These are phyloP conservation scores for Callocephalon fimbriatum DNA, from an alignment of 2,113 vertebrate species.

Conservation along the genomic window DNA sequence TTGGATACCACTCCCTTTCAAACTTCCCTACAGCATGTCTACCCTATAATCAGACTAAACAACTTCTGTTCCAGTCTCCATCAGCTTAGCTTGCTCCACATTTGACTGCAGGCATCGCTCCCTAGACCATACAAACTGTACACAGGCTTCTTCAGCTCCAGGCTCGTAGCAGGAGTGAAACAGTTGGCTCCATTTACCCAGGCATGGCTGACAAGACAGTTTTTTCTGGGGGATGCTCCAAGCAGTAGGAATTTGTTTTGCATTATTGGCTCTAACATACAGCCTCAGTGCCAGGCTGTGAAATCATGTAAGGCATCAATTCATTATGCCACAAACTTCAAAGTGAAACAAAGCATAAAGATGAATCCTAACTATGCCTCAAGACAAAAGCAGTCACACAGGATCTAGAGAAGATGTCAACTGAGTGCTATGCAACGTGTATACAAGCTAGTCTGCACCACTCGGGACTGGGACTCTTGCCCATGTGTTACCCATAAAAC, in stretches of 20 bases:
- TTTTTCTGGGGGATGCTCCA: background rate
- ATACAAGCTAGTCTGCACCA: background rate
- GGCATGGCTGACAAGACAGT: background rate
- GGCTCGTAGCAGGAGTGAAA: background rate
- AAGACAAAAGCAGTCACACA: background rate
- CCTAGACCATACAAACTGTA: background rate
- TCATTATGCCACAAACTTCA: background rate
- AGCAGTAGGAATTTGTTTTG: background rate
- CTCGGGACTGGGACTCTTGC: background rate
- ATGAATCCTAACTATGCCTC: background rate
- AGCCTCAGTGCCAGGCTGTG: background rate
- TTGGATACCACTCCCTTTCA: background rate
- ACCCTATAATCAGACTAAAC: background rate
- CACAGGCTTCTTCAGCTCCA: background rate
- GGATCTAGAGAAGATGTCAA: fast-evolving
- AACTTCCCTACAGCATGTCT: background rate
- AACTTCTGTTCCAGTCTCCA: background rate
- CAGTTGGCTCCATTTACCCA: background rate
- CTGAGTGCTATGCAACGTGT: fast-evolving
- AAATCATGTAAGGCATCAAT: background rate
- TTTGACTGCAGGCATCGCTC: background rate
- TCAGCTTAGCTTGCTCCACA: background rate
- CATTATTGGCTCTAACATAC: background rate
- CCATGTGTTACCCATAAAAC: background rate
- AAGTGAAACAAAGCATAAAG: background rate